A percentile compares a stretch with the other conserved stretches of the same genome.
Conservation (phyloP, 2,113 vertebrate genomes). For the Cheirogaleus medius region DNA sequence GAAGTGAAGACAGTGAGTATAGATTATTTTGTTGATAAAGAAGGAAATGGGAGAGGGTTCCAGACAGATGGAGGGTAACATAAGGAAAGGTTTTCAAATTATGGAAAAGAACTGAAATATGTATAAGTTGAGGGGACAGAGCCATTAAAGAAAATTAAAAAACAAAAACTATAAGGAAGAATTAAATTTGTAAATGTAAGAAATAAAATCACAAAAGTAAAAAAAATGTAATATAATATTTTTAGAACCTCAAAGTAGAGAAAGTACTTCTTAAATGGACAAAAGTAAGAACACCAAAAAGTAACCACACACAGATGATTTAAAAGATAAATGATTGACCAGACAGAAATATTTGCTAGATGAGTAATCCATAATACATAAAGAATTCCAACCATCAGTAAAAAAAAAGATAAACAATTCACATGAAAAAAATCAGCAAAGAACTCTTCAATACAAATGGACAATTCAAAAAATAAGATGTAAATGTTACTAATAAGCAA, state of each 20-base stretch:
- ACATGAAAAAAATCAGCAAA: not conserved
- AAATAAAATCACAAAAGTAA: not conserved
- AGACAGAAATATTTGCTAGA: not conserved
- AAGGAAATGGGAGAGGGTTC: not conserved
- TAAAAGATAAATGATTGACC: not conserved
- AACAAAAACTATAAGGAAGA: not conserved
- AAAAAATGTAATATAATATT: not conserved
- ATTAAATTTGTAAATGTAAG: not conserved
- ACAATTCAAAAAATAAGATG: not conserved
- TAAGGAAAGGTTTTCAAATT: not conserved
- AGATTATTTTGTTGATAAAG: not conserved
- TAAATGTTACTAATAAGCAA: not conserved
- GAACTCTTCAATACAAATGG: not conserved
- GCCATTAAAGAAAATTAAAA: not conserved
- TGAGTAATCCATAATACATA: not conserved
- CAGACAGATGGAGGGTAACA: not conserved
- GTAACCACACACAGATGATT: not conserved
- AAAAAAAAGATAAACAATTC: not conserved
- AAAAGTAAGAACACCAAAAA: not conserved
- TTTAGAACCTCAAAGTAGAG: not conserved
- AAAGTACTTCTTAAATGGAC: not conserved
- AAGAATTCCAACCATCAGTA: not conserved
- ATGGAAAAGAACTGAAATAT: not conserved
- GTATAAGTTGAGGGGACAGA: not conserved
- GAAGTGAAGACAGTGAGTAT: not conserved